Evolutionary conservation across 2,113 vertebrate genomes (phyloP).

Genomic region (Panthera uncia): DNA sequence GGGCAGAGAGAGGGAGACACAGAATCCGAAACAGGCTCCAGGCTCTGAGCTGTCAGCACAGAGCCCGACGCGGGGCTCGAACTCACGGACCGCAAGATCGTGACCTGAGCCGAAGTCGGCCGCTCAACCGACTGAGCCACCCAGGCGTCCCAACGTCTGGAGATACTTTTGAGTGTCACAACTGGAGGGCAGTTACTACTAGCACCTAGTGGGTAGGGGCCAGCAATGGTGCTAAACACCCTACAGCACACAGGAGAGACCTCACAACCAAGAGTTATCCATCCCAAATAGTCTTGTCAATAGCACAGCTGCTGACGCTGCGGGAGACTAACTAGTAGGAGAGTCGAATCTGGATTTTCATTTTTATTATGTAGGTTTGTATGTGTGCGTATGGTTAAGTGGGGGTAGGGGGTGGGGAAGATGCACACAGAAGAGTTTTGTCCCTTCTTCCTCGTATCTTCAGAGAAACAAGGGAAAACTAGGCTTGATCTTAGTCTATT

Average conservation of each 20-base stretch:
- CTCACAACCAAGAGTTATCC: not conserved
- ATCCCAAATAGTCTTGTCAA: not conserved
- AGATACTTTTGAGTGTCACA: not conserved
- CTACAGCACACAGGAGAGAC: rapidly evolving
- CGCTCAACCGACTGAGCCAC: too few species aligned
- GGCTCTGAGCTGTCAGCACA: too few species aligned
- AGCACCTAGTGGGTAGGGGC: not conserved
- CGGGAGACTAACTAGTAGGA: not conserved
- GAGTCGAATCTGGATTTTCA: not conserved
- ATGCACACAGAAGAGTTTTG: not conserved
- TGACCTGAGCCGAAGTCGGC: too few species aligned
- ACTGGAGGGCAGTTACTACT: not conserved
- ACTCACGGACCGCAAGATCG: too few species aligned
- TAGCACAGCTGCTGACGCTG: not conserved
- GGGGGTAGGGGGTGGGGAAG: not conserved
- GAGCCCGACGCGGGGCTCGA: too few species aligned
- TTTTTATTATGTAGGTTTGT: not conserved
- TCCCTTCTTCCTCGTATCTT: not conserved
- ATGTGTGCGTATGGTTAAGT: not conserved
- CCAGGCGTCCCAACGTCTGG: not conserved
- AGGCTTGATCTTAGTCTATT: not conserved
- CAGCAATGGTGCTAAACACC: not conserved
- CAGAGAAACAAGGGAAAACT: not conserved
- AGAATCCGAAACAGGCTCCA: too few species aligned
- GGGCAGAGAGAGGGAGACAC: too few species aligned